Evolutionary conservation across 2,113 vertebrate genomes (phyloP).

Genomic region (Ceyx cyanopectus): DNA sequence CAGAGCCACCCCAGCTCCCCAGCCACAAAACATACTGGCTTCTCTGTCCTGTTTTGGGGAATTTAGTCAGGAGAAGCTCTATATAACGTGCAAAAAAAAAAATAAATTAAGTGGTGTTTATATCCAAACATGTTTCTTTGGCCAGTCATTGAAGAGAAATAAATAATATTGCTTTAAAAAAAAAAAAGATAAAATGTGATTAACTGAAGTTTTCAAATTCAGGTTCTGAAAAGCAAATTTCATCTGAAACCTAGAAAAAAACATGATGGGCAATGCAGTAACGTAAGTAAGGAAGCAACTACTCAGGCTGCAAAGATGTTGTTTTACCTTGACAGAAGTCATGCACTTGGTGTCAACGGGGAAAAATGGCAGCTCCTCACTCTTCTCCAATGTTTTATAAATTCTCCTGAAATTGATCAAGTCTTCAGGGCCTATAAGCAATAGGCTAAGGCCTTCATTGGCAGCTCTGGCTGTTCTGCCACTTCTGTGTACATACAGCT

Average conservation of each 20-base stretch:
- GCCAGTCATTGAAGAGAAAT: neutral
- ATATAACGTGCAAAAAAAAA: neutral
- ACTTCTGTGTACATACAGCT: constrained; percentile 94
- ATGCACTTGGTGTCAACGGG: constrained; percentile 89
- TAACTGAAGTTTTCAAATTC: neutral
- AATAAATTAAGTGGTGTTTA: neutral
- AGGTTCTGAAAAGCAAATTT: neutral
- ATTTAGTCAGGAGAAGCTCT: neutral
- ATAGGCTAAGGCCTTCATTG: constrained; percentile 89
- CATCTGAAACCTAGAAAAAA: neutral
- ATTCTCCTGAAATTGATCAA: constrained; percentile 93
- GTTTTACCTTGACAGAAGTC: constrained; percentile 87
- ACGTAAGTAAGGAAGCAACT: neutral
- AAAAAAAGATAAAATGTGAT: neutral
- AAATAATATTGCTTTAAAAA: neutral
- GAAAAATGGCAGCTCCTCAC: constrained; percentile 90
- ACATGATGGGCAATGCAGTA: neutral
- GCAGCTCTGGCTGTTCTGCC: constrained; percentile 93
- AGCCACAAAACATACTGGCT: neutral
- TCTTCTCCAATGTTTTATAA: constrained; percentile 88
- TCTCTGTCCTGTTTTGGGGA: neutral
- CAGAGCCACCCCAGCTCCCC: neutral
- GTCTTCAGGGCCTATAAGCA: constrained; percentile 92
- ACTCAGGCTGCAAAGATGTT: neutral
- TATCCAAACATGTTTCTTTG: neutral